These are phyloP conservation scores for Lerista edwardsae DNA, from an alignment of 2,797 vertebrate species.

Conservation along the genomic window DNA sequence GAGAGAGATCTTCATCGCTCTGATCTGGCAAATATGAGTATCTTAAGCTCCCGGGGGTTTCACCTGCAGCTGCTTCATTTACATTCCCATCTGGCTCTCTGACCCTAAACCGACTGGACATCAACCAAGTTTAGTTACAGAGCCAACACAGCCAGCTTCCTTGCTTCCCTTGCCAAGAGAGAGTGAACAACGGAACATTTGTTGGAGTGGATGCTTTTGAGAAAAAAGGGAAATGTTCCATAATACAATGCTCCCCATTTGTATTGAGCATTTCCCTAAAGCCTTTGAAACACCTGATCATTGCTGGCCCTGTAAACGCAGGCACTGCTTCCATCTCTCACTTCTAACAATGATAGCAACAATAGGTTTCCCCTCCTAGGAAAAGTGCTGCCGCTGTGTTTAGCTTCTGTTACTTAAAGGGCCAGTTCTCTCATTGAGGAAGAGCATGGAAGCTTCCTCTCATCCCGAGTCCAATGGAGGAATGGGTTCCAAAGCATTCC, in stretches of 20 bases:
- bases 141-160: background rate
- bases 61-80: constrained; percentile 18
- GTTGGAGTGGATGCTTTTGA: background rate
- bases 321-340: background rate
- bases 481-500: too few species aligned
- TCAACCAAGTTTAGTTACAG: accelerated
- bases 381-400: background rate
- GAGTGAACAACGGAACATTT: background rate
- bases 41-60: constrained; percentile 7
- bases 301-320: background rate
- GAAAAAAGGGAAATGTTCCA: background rate
- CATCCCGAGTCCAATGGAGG: too few species aligned
- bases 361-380: background rate
- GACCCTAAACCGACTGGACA: background rate
- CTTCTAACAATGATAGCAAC: background rate
- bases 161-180: background rate
- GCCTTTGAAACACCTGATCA: background rate
- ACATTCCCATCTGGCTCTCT: constrained; percentile 10
- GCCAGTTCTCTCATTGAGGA: too few species aligned
- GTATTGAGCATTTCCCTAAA: background rate
- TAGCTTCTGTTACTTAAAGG: too few species aligned
- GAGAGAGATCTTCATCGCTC: background rate
- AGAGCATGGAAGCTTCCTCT: too few species aligned
- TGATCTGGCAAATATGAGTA: background rate
- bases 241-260: background rate